A percentile compares a stretch with the other conserved stretches of the same genome.
Evolutionary conservation across 2,888 invertebrate genomes (phyloP).

Genomic region (Exocentrus adspersus): DNA sequence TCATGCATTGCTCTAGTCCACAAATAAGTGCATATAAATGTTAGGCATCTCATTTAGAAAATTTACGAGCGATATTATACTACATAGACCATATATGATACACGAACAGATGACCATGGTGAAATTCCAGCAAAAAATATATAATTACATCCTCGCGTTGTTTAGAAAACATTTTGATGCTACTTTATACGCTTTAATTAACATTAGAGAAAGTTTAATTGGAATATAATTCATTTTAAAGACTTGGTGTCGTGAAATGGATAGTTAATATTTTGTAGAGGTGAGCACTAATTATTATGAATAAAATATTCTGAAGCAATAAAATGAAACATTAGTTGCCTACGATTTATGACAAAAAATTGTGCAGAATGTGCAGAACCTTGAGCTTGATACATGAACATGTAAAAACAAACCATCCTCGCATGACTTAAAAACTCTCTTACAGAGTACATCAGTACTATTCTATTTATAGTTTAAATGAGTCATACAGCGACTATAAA

Average conservation of each 20-base stretch:
- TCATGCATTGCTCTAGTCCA: slow-evolving; percentile 6
- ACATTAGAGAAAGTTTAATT: background rate
- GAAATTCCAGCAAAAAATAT: background rate
- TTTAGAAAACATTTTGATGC: background rate
- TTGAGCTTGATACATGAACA: no score
- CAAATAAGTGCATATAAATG: slow-evolving; percentile 4
- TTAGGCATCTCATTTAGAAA: slow-evolving; percentile 14
- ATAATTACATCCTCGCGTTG: background rate
- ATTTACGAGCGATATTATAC: slow-evolving; percentile 11
- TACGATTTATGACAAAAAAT: no score
- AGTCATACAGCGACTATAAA: no score
- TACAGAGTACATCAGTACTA: no score
- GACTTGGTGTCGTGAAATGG: background rate
- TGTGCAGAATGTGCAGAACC: no score
- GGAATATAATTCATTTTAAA: background rate
- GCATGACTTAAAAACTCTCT: no score
- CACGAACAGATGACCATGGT: background rate
- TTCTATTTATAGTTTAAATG: no score
- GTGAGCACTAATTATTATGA: no score
- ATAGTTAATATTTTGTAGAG: no score
- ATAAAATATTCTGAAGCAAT: no score
- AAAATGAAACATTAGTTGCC: no score
- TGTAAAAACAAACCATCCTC: no score
- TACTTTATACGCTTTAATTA: background rate
- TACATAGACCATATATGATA: slow-evolving; percentile 16